Percentiles rank a stretch among this genome's conserved stretches.
Conservation (phyloP, 1,140 invertebrate species). For the Drosophila kurseongensis region DNA sequence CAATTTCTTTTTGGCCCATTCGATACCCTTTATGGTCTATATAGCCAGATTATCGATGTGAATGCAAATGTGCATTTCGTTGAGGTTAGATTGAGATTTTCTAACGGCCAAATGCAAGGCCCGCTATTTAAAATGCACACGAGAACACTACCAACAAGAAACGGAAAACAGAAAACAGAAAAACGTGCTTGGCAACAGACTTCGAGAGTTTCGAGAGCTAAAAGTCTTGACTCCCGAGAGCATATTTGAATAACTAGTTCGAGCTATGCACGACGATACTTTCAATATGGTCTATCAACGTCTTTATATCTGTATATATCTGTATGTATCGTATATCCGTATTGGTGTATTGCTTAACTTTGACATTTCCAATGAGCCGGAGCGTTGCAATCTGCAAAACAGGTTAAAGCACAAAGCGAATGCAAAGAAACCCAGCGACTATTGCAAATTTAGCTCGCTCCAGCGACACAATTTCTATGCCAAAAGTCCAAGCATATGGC, state of each 20-base stretch:
- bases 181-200: conserved; percentile 78
- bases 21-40: conserved; percentile 52
- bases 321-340: background rate
- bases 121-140: conserved; percentile 73
- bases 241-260: conserved; percentile 80
- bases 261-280: conserved; percentile 63
- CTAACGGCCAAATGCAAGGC: conserved; percentile 70
- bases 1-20: conserved; percentile 57
- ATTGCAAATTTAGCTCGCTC: conserved; percentile 70
- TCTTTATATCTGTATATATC: conserved; percentile 3
- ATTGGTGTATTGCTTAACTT: conserved; percentile 71
- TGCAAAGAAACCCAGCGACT: conserved; percentile 49
- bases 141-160: conserved; percentile 47
- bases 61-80: conserved; percentile 58
- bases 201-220: conserved; percentile 6
- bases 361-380: conserved; percentile 71
- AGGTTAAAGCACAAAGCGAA: conserved; percentile 74
- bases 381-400: conserved; percentile 75
- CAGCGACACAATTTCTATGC: conserved; percentile 70
- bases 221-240: conserved; percentile 39
- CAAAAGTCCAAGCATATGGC: conserved; percentile 74
- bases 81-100: conserved; percentile 67
- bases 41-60: conserved; percentile 11
- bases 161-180: conserved; percentile 58
- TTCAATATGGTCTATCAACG: conserved; percentile 74